Evolutionary conservation across 2,888 invertebrate species (phyloP).

Genomic region (Harmothoe impar): DNA sequence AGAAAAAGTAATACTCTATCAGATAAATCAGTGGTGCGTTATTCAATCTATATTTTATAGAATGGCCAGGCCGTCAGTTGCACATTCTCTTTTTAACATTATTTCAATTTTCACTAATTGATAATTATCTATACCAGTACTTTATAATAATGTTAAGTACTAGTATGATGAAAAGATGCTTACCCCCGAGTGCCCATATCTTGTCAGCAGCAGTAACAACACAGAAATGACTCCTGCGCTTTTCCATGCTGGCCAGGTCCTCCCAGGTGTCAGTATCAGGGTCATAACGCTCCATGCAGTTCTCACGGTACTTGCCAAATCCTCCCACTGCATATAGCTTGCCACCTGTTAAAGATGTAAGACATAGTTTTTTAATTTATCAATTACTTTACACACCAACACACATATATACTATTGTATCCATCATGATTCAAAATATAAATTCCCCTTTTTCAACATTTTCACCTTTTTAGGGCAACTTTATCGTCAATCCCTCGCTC

Average conservation of each 20-base stretch:
- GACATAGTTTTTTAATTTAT: neutral
- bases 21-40: neutral
- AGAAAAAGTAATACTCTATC: neutral
- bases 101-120: no score
- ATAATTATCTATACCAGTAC: no score
- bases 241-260: neutral
- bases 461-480: no score
- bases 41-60: no score
- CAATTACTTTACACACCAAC: no score
- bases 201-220: conserved; percentile 27
- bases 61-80: no score
- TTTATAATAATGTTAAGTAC: no score
- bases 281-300: conserved; percentile 7
- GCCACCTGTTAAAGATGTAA: neutral
- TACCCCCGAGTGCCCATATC: conserved; percentile 37
- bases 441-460: no score
- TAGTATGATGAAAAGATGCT: neutral
- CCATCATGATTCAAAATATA: no score
- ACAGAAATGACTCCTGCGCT: conserved; percentile 40
- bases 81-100: no score
- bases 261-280: neutral
- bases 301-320: conserved; percentile 43
- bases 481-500: no score
- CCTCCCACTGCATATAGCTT: neutral
- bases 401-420: no score